phyloP scores from a whole-genome alignment of 2,888 invertebrate species.

The Tortrix viridana region DNA sequence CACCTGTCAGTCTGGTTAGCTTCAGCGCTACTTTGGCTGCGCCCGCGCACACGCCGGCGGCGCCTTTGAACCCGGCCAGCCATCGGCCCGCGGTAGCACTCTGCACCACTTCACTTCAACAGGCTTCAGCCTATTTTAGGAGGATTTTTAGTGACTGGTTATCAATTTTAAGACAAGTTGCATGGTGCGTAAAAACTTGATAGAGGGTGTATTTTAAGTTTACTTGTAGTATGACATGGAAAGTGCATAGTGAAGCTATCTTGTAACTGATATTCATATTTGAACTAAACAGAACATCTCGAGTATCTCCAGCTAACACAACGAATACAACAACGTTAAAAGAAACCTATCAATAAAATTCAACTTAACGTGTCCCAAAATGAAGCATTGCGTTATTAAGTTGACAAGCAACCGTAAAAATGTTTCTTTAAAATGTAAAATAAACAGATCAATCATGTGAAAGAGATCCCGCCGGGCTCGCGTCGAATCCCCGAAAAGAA shows the following conservation, averaged over 20 bases:
- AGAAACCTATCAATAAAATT: constrained; percentile 82
- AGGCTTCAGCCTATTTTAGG: constrained; percentile 1
- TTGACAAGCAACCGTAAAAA: constrained; percentile 85
- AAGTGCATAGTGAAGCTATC: background rate
- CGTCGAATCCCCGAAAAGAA: constrained; percentile 80
- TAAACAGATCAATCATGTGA: constrained; percentile 85
- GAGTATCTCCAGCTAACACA: constrained; percentile 51
- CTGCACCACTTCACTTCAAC: constrained; percentile 4
- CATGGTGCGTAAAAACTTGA: background rate
- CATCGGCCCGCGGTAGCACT: constrained; percentile 25
- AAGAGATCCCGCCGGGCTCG: constrained; percentile 82
- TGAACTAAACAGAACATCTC: constrained; percentile 37
- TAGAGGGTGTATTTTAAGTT: background rate
- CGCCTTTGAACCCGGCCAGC: constrained; percentile 44
- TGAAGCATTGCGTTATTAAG: constrained; percentile 84
- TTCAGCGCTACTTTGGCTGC: constrained; percentile 41
- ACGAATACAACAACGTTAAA: constrained; percentile 72
- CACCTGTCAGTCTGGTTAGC: constrained; percentile 48
- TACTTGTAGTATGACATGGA: too few relatives aligned
- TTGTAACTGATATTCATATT: constrained; percentile 37
- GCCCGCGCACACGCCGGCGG: constrained; percentile 41
- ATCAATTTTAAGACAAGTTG: background rate
- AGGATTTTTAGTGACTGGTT: background rate
- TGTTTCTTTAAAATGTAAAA: constrained; percentile 84
- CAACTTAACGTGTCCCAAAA: constrained; percentile 80